Conservation (phyloP, 2,888 invertebrate genomes). For the Conus canariensis region DNA sequence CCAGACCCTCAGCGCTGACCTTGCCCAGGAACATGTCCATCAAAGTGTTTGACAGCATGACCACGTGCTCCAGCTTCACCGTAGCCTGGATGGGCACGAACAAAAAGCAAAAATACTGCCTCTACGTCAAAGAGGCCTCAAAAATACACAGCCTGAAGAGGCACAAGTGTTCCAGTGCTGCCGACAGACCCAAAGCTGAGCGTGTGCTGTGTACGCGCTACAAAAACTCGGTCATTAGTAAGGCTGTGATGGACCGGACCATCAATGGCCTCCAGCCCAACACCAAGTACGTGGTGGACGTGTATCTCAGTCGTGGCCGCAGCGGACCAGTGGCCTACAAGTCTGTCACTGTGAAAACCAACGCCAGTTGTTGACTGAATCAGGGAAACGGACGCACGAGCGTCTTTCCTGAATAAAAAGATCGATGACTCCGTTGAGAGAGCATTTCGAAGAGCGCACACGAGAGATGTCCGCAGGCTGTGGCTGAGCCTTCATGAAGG, state of each 20-base stretch:
- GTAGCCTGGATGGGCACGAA: conserved; percentile 75
- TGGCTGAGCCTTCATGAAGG: no score
- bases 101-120: conserved; percentile 75
- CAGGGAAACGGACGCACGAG: background rate
- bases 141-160: conserved; percentile 45
- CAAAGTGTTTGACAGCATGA: conserved; percentile 68
- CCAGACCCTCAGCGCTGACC: conserved; percentile 57
- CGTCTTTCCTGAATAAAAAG: background rate
- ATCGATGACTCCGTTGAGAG: background rate
- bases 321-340: conserved; percentile 69
- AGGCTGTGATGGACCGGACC: conserved; percentile 67
- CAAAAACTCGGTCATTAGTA: conserved; percentile 47
- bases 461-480: no score
- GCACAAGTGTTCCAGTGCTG: conserved; percentile 59
- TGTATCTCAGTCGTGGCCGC: conserved; percentile 69
- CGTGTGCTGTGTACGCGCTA: conserved; percentile 57
- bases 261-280: conserved; percentile 69
- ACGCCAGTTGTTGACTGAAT: conserved; percentile 49
- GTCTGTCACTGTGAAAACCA: conserved; percentile 70
- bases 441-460: no score
- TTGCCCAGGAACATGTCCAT: conserved; percentile 72
- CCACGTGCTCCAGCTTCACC: conserved; percentile 73
- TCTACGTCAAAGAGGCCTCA: conserved; percentile 69
- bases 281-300: conserved; percentile 73
- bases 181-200: conserved; percentile 52